Conservation (phyloP, 2,113 vertebrate genomes). For the Pedetes capensis region DNA sequence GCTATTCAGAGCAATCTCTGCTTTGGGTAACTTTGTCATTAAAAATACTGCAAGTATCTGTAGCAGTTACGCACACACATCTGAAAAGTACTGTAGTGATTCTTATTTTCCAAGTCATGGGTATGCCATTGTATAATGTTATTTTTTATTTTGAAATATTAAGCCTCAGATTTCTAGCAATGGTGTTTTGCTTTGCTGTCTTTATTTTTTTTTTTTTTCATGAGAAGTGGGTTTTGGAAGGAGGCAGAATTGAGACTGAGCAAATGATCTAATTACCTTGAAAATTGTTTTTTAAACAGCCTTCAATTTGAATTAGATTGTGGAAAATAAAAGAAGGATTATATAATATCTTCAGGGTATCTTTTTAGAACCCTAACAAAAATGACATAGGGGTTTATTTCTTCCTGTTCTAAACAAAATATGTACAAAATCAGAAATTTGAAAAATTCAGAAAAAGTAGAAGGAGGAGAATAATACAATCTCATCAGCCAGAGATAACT, state of each 20-base stretch:
- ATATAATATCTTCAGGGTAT: not conserved
- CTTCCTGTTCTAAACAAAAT: not conserved
- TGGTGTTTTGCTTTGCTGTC: not conserved
- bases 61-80: not conserved
- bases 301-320: not conserved
- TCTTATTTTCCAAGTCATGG: not conserved
- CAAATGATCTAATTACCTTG: not conserved
- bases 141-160: not conserved
- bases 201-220: not conserved
- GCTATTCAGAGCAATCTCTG: not conserved
- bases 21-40: not conserved
- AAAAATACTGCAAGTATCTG: not conserved
- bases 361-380: not conserved
- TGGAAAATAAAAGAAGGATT: not conserved
- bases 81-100: not conserved
- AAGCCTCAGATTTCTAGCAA: not conserved
- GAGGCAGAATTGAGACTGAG: not conserved
- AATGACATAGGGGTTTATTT: not conserved
- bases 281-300: not conserved
- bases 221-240: not conserved
- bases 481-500: not conserved
- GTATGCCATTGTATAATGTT: not conserved
- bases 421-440: not conserved
- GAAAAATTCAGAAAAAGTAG: not conserved
- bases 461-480: not conserved